These are phyloP conservation scores for Philopotamus ludificatus DNA, from an alignment of 1,140 invertebrate genomes.

Conservation along the genomic window DNA sequence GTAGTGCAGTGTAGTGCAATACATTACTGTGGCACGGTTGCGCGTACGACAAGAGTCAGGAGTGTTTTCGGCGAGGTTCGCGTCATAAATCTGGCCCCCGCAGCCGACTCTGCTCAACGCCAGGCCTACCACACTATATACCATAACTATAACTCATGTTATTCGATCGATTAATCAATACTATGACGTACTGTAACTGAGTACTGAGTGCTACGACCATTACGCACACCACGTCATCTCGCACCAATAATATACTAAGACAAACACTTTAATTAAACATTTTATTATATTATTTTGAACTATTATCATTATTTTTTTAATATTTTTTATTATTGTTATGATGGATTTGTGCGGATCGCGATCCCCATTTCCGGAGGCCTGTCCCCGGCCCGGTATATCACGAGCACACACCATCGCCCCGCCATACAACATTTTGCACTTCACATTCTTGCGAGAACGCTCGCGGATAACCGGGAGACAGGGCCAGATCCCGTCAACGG, in stretches of 20 bases:
- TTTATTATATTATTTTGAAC: neutral
- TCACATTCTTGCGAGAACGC: constrained; percentile 15
- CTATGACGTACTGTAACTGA: neutral
- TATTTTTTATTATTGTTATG: too few relatives aligned
- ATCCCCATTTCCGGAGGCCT: neutral
- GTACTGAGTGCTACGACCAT: neutral
- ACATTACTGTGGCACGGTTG: constrained; percentile 2
- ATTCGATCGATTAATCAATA: neutral
- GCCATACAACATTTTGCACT: constrained; percentile 32
- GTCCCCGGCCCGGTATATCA: constrained; percentile 16
- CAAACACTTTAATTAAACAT: too few relatives aligned
- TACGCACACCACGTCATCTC: too few relatives aligned
- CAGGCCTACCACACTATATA: neutral
- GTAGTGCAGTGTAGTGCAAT: constrained; percentile 19
- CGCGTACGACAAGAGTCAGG: constrained; percentile 3
- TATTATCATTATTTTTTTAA: neutral
- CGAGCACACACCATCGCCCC: constrained; percentile 4
- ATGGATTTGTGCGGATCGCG: neutral
- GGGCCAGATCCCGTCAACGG: constrained; percentile 8
- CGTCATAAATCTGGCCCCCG: constrained; percentile 2
- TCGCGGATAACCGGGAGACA: constrained; percentile 4
- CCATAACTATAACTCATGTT: neutral
- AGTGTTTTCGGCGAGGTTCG: neutral
- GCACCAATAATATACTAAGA: too few relatives aligned
- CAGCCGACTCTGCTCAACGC: neutral